Evolutionary conservation across 1,140 invertebrate genomes (phyloP).

Genomic region (Meteorus sp.): DNA sequence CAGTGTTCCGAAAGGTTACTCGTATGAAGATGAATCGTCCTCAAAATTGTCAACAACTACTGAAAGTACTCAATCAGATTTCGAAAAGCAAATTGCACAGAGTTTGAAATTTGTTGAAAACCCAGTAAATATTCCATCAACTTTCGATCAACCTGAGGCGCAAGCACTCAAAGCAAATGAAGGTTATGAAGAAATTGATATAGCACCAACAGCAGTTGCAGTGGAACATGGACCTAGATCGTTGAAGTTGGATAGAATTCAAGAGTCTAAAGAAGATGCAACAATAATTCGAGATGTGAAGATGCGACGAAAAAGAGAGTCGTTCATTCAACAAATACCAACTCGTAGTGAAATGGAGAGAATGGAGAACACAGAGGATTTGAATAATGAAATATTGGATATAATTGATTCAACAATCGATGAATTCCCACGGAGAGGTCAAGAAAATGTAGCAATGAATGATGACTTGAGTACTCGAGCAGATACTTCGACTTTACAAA

Average conservation of each 20-base stretch:
- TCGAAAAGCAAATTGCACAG: constrained; percentile 33
- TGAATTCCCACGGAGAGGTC: constrained; percentile 6
- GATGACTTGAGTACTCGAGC: no score
- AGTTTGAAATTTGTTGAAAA: constrained; percentile 36
- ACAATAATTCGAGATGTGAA: no score
- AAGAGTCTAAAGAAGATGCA: constrained; percentile 23
- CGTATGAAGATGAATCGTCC: constrained; percentile 17
- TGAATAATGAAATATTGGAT: constrained; percentile 55
- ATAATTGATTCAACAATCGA: constrained; percentile 52
- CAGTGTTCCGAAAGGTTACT: constrained; percentile 50
- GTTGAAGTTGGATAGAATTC: constrained; percentile 37
- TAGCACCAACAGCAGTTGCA: constrained; percentile 48
- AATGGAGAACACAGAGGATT: constrained; percentile 40
- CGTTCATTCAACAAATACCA: constrained; percentile 51
- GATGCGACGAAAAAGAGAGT: constrained; percentile 24
- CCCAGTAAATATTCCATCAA: constrained; percentile 14
- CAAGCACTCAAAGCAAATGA: constrained; percentile 31
- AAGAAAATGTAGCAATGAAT: no score
- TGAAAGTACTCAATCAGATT: constrained; percentile 21
- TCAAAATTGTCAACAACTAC: constrained; percentile 1
- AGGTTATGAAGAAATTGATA: constrained; percentile 46
- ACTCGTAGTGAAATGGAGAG: constrained; percentile 39
- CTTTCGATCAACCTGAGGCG: constrained; percentile 28
- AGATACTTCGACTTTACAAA: no score
- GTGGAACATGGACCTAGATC: constrained; percentile 60